Evolutionary conservation across 2,888 invertebrate species (phyloP).

Genomic region (Adelphocoris suturalis): DNA sequence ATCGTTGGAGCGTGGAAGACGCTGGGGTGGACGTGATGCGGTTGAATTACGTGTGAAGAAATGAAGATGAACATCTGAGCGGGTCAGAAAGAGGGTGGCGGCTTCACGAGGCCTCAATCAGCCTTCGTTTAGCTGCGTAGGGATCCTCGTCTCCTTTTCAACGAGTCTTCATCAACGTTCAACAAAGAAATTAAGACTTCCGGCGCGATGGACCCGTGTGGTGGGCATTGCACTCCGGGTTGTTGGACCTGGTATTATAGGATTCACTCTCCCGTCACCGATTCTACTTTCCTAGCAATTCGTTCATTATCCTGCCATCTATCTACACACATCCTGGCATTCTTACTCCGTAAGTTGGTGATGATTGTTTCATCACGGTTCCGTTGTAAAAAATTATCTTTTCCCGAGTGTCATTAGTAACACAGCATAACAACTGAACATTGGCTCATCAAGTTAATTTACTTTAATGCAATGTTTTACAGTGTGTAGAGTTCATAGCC

Average conservation of each 20-base stretch:
- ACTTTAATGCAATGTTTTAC: too few species aligned
- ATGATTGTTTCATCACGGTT: too few species aligned
- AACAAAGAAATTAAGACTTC: conserved; percentile 42
- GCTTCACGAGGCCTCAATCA: conserved; percentile 31
- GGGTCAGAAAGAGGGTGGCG: conserved; percentile 11
- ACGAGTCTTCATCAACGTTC: conserved; percentile 39
- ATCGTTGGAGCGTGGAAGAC: background rate
- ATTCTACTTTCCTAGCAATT: background rate
- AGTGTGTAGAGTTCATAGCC: too few species aligned
- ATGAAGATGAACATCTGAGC: conserved; percentile 21
- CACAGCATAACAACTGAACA: too few species aligned
- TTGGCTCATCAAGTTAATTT: too few species aligned
- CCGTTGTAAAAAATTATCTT: too few species aligned
- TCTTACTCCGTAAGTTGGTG: too few species aligned
- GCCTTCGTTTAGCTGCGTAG: conserved; percentile 26
- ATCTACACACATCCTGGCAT: too few species aligned
- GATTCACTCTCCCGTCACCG: background rate
- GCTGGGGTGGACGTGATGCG: conserved; percentile 6
- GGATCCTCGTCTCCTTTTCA: conserved; percentile 30
- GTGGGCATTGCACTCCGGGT: conserved; percentile 8
- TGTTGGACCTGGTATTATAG: background rate
- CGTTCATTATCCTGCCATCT: too few species aligned
- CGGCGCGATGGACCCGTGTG: background rate
- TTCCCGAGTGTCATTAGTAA: too few species aligned
- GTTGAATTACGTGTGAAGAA: conserved; percentile 10